Evolutionary conservation across 2,797 vertebrate species (phyloP), one percentile per base, ranked within the genome.

Genomic region (Protonibea diacanthus): DNA sequence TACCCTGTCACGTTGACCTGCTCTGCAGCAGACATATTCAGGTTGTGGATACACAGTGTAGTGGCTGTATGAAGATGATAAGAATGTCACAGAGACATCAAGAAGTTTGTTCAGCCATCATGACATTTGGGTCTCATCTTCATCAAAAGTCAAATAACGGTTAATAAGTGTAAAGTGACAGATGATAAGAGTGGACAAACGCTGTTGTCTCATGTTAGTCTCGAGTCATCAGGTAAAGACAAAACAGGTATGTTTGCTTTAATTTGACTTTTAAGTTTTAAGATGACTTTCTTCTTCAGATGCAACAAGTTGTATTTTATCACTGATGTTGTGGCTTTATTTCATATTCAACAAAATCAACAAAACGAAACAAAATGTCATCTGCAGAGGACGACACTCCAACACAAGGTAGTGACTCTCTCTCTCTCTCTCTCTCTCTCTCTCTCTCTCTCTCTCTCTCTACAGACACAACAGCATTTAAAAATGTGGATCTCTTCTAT

Each of bases 21-120:
- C 55, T 8, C 18, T 45, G 48, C 77, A n/a, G 65, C 8, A 0
- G 2, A 48, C 12, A 8, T 1, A 14, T 42, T 0, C 0, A 11
- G 0, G 0, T 0, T 78, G 68, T 38, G 0, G 0, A 18, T 0
- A 59, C 55, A 21, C 38, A 53, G 68, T 67, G 25, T 1, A 27
- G n/a, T 72, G 69, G 76, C 1, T 40, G 20, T 55, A 12, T 48
- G 4, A 38, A 3, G 62, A n/a, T 2, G 0, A 49, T 1, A 11
- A 2, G 3, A 8, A 0, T 0, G 0, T 29, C 3, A 0, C 18
- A 2, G 0, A 7, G 0, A 52, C 0, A 21, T 1, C 3, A 18
- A n/a, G n/a, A 0, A 0, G 1, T 0, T 0, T 9, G 75, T 25
- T 5, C 10, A 57, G 33, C 13, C 17, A 8, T 0, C 0, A 33